Evolutionary conservation across 2,888 invertebrate species (phyloP).

Genomic region (Arctia plantaginis): DNA sequence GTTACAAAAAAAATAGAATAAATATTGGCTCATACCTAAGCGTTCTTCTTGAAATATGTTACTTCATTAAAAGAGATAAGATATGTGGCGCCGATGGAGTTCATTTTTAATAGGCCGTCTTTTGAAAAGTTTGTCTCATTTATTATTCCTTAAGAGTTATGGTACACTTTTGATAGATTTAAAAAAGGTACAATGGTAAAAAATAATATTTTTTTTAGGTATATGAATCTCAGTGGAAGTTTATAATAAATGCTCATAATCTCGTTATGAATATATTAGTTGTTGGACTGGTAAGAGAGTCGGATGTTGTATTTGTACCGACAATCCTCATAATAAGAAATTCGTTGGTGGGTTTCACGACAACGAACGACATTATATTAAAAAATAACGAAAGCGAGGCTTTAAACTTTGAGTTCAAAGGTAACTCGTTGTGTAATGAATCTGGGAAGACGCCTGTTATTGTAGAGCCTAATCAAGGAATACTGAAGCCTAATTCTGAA

Average conservation of each 20-base stretch:
- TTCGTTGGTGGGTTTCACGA: slow-evolving; percentile 86
- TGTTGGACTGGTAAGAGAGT: slow-evolving; percentile 88
- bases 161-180: too few relatives aligned
- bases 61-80: too few relatives aligned
- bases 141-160: too few relatives aligned
- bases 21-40: too few relatives aligned
- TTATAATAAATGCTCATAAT: slow-evolving; percentile 86
- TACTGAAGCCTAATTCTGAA: slow-evolving; percentile 78
- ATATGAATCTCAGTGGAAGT: slow-evolving; percentile 89
- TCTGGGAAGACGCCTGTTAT: slow-evolving; percentile 82
- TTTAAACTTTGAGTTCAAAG: slow-evolving; percentile 83
- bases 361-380: slow-evolving; percentile 74
- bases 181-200: too few relatives aligned
- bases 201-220: slow-evolving; percentile 55
- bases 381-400: slow-evolving; percentile 85
- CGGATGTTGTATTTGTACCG: slow-evolving; percentile 87
- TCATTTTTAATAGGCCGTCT: too few relatives aligned
- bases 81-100: too few relatives aligned
- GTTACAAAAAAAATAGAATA: too few relatives aligned
- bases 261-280: slow-evolving; percentile 86
- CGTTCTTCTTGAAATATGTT: too few relatives aligned
- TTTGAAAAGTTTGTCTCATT: too few relatives aligned
- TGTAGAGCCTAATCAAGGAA: slow-evolving; percentile 83
- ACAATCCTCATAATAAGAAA: slow-evolving; percentile 87
- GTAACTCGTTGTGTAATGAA: slow-evolving; percentile 85